phyloP scores from a whole-genome alignment of 2,888 invertebrate species.

The Dendrolimus houi region DNA sequence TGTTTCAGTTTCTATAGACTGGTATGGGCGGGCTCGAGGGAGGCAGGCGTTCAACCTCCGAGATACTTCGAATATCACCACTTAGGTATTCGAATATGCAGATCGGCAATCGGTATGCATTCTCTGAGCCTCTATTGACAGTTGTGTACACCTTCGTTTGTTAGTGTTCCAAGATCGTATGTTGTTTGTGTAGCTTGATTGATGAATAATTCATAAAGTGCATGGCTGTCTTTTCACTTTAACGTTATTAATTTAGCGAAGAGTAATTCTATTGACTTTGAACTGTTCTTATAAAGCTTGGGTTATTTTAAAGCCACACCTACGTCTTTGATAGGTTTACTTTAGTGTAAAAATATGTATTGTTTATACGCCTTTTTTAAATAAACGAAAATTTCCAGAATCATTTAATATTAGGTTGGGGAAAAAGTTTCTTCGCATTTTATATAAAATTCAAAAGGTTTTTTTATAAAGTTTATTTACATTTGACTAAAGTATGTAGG shows the following conservation, averaged over 20 bases:
- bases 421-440: too few species aligned
- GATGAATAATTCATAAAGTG: constrained; percentile 24
- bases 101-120: constrained; percentile 52
- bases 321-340: too few species aligned
- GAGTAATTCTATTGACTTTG: constrained; percentile 2
- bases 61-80: constrained; percentile 55
- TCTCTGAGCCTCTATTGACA: constrained; percentile 31
- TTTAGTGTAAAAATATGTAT: too few species aligned
- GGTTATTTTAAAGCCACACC: background rate
- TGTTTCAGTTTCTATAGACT: constrained; percentile 54
- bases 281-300: background rate
- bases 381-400: too few species aligned
- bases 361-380: too few species aligned
- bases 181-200: constrained; percentile 19
- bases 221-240: constrained; percentile 2
- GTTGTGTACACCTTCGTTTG: constrained; percentile 26
- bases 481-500: too few species aligned
- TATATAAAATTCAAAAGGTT: too few species aligned
- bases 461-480: too few species aligned
- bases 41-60: constrained; percentile 2
- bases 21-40: constrained; percentile 20
- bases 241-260: constrained; percentile 2
- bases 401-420: too few species aligned
- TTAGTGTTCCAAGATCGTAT: constrained; percentile 28
- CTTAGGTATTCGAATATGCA: constrained; percentile 64